These are phyloP conservation scores for Hippocampus zosterae DNA, from an alignment of 2,113 vertebrate genomes.

Conservation along the genomic window DNA sequence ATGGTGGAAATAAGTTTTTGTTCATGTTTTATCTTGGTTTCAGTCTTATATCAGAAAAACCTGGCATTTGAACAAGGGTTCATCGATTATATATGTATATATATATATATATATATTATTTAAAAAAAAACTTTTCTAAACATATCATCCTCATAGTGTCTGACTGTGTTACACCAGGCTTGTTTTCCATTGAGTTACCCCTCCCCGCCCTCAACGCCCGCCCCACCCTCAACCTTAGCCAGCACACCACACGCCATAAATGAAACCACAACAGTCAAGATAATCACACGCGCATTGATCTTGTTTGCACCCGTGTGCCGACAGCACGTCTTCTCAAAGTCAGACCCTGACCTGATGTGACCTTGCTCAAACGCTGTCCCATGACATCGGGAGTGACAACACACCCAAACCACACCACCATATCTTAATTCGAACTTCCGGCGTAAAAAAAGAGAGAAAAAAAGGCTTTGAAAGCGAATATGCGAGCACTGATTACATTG, in stretches of 20 bases:
- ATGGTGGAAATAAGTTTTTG: no score
- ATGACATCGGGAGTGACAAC: slow-evolving; percentile 31
- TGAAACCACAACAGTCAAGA: slow-evolving; percentile 13
- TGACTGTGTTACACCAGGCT: not conserved
- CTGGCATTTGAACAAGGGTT: no score
- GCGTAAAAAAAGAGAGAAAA: not conserved
- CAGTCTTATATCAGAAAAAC: no score
- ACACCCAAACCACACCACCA: slow-evolving; percentile 18
- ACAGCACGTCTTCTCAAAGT: slow-evolving; percentile 1
- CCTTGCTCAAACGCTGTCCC: slow-evolving; percentile 1
- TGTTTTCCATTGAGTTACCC: not conserved
- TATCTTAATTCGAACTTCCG: not conserved
- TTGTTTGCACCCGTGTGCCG: not conserved
- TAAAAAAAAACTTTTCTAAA: no score
- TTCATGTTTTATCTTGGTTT: no score
- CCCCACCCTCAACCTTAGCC: no score
- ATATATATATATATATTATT: no score
- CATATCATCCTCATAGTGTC: not conserved
- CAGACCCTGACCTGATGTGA: slow-evolving; percentile 29
- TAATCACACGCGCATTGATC: not conserved
- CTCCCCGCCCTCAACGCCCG: no score
- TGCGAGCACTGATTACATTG: slow-evolving; percentile 21
- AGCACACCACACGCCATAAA: slow-evolving; percentile 17
- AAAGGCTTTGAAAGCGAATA: slow-evolving; percentile 15
- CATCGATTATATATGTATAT: no score